Evolutionary conservation across 2,797 vertebrate species (phyloP), one percentile per base, ranked within the genome.

Genomic region (Syngnathus acus): DNA sequence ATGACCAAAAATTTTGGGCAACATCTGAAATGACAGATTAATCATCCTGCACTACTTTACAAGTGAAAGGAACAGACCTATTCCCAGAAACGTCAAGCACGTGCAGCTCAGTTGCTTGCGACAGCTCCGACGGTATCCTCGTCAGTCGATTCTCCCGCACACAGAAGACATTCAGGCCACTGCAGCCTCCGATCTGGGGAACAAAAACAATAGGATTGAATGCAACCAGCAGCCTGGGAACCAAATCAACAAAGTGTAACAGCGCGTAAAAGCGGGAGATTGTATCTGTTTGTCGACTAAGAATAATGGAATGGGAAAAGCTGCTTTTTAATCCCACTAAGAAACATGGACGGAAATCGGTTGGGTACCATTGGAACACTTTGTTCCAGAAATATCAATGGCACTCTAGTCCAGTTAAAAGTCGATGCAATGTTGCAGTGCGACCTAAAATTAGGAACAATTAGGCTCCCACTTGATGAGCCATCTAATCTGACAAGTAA

Each of bases 21-120:
- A 23, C 0, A 55, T 1, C 39, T 23, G 21, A 26, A 43, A 43
- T 1, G 10, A 11, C 7, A 26, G 23, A 14, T 32, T 7, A 16
- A 37, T 57, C 14, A 37, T 2, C 32, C 55, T 37, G 6, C 55
- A 57, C 14, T 17, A 16, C 26, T 32, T 37, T 57, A 57, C 55
- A 45, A 26, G 16, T 65, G n/a, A 65, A 43, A 55, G 4, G 53
- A 19, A 43, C 39, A 4, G 81, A 96, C 97, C 95, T 94, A 86
- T 99, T 99, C 80, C 96, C 96, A 72, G 97, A 96, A 69, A 99
- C 91, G 37, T 99, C 96, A 0, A 99, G 87, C 72, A 99, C 97
- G 1, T 98, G 97, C 74, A 99, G 93, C 54, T 99, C 95, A 40
- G 92, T 88, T 23, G 96, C 96, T 78, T 96, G 94, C 0, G 97